phyloP scores from a whole-genome alignment of 2,888 invertebrate species.

The Tinea semifulvella region DNA sequence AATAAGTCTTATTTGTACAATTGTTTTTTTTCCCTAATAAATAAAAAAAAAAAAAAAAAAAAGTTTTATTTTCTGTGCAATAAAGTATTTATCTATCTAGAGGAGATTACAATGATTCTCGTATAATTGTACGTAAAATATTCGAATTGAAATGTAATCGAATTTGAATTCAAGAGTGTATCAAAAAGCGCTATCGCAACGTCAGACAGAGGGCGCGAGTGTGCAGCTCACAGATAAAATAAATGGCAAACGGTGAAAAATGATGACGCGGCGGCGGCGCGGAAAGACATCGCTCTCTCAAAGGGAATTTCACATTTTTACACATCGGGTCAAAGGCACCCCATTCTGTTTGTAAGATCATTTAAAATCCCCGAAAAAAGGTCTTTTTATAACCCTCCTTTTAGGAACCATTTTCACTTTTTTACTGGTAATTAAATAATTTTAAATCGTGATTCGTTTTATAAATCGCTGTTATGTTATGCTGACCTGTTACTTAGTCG shows the following conservation, averaged over 20 bases:
- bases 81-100: too few species aligned
- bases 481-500: too few species aligned
- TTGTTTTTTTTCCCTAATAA: too few species aligned
- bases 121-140: too few species aligned
- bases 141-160: background rate
- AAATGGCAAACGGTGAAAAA: constrained; percentile 64
- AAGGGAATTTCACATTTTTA: constrained; percentile 31
- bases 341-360: background rate
- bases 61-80: too few species aligned
- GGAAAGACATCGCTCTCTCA: constrained; percentile 46
- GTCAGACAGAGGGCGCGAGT: constrained; percentile 28
- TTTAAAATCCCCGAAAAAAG: background rate
- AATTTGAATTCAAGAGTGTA: background rate
- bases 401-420: too few species aligned
- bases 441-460: too few species aligned
- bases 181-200: constrained; percentile 36
- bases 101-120: too few species aligned
- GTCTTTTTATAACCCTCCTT: constrained; percentile 14
- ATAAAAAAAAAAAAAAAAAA: too few species aligned
- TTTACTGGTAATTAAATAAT: too few species aligned
- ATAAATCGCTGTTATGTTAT: too few species aligned
- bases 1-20: too few species aligned
- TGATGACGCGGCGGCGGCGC: constrained; percentile 55
- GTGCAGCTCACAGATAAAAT: constrained; percentile 53
- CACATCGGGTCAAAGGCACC: constrained; percentile 2